Percentiles rank a stretch among this genome's conserved stretches.
Evolutionary conservation across 1,140 invertebrate species (phyloP).

Genomic region (Coboldia fuscipes): DNA sequence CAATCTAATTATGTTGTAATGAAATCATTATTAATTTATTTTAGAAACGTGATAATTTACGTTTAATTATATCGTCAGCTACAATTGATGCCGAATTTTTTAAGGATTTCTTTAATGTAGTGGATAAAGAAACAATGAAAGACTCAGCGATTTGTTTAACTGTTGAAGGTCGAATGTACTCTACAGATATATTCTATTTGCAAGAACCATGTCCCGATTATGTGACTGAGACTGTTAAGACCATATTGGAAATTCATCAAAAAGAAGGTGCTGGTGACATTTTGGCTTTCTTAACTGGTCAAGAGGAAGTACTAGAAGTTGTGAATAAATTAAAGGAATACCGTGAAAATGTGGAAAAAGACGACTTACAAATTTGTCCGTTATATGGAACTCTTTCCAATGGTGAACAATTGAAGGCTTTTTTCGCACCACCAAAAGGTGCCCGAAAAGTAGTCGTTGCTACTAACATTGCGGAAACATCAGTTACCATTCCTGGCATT

Average conservation of each 20-base stretch:
- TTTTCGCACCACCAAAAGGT: conserved; percentile 50
- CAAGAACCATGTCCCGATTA: conserved; percentile 80
- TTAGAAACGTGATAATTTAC: conserved; percentile 64
- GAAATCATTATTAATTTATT: no score
- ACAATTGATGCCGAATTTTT: conserved; percentile 83
- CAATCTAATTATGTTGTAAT: no score
- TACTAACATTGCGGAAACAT: conserved; percentile 96
- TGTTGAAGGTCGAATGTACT: conserved; percentile 72
- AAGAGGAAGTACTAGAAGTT: conserved; percentile 71
- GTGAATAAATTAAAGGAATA: conserved; percentile 44
- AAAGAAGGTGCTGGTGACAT: conserved; percentile 69
- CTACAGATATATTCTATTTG: conserved; percentile 71
- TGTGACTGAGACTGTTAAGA: conserved; percentile 67
- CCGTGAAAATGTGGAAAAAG: conserved; percentile 27
- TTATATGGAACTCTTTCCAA: conserved; percentile 81
- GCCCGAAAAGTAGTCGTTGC: conserved; percentile 81
- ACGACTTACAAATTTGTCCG: conserved; percentile 56
- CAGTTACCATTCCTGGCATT: conserved; percentile 67
- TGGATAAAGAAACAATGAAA: conserved; percentile 25
- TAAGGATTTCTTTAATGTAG: conserved; percentile 72
- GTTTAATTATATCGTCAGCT: conserved; percentile 81
- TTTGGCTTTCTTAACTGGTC: conserved; percentile 83
- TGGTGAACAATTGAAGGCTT: conserved; percentile 72
- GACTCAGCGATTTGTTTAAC: conserved; percentile 67
- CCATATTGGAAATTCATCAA: conserved; percentile 73